Conservation (phyloP, 2,797 vertebrate genomes). For the Heteromormyrus szaboi region DNA sequence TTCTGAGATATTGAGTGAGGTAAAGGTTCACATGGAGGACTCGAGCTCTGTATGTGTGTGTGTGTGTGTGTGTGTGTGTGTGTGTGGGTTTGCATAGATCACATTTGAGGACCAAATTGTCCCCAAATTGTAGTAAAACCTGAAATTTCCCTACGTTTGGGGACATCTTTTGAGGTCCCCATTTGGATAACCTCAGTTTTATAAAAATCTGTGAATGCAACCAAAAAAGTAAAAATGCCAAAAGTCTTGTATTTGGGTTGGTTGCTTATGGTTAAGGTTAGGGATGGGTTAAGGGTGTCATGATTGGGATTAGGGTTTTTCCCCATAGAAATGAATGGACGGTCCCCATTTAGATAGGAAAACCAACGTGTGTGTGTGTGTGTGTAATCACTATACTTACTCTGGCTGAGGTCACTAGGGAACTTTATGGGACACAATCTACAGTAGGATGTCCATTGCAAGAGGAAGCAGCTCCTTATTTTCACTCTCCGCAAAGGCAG, state of each 20-base stretch:
- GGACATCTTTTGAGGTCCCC: no score
- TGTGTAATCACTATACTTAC: neutral
- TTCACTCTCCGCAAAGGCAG: neutral
- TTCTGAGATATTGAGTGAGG: constrained; percentile 56
- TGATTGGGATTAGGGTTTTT: neutral
- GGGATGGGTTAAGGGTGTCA: no score
- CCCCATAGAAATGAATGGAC: no score
- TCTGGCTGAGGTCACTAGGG: neutral
- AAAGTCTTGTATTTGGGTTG: no score
- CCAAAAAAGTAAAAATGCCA: no score
- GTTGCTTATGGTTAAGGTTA: no score
- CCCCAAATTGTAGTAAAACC: no score
- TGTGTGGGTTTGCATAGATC: neutral
- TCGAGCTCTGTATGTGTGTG: neutral
- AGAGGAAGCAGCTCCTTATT: neutral
- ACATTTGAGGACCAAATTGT: no score
- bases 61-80: neutral
- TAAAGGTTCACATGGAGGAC: constrained; percentile 26
- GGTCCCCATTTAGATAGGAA: no score
- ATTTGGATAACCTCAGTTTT: no score
- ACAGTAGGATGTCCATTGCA: neutral
- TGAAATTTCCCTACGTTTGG: no score
- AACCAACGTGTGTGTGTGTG: neutral
- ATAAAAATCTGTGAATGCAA: no score
- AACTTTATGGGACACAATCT: neutral